phyloP scores from a whole-genome alignment of 2,113 vertebrate species.

The Crocuta crocuta region DNA sequence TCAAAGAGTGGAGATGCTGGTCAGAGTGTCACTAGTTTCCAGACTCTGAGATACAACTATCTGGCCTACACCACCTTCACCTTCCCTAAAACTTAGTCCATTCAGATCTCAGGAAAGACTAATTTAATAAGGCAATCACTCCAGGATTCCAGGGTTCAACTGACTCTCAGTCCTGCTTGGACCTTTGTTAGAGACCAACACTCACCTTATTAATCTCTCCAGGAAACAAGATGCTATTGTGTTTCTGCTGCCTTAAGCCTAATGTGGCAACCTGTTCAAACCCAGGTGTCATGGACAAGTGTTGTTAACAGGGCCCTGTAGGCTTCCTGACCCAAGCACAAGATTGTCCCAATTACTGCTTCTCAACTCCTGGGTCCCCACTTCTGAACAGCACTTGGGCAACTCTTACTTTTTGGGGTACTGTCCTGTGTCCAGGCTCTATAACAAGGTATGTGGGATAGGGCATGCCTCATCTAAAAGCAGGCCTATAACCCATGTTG shows the following conservation, averaged over 20 bases:
- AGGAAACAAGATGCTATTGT: background rate
- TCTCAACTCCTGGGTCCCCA: background rate
- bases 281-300: fast-evolving
- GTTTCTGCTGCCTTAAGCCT: background rate
- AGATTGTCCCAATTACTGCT: fast-evolving
- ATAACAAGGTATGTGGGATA: background rate
- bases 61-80: fast-evolving
- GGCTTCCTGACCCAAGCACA: background rate
- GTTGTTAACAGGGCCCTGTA: background rate
- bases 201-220: background rate
- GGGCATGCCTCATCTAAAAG: background rate
- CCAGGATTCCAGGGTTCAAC: background rate
- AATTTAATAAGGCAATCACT: background rate
- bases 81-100: background rate
- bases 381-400: background rate
- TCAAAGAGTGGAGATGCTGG: background rate
- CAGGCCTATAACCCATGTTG: background rate
- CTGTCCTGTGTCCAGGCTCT: background rate
- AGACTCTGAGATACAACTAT: no score
- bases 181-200: background rate
- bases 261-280: background rate
- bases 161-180: background rate
- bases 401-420: background rate
- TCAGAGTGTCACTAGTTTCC: background rate
- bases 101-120: background rate